Percentiles rank a stretch among this genome's conserved stretches.
These are phyloP conservation scores for Apotomis betuletana DNA, from an alignment of 2,888 invertebrate species.

Conservation along the genomic window DNA sequence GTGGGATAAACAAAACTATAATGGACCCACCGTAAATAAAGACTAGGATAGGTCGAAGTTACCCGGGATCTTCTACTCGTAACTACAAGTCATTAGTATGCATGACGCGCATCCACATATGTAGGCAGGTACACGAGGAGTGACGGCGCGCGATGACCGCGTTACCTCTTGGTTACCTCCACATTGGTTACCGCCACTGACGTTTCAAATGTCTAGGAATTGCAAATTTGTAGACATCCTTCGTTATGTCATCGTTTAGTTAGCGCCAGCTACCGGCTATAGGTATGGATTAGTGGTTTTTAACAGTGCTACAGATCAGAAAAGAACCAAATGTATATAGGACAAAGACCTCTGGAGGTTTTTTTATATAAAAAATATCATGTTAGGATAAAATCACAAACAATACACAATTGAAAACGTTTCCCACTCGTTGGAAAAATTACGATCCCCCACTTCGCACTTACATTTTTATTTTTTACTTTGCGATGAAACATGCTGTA, in stretches of 20 bases:
- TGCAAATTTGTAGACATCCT: too few relatives aligned
- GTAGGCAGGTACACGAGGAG: constrained; percentile 19
- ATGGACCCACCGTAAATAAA: too few relatives aligned
- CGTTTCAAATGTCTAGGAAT: constrained; percentile 32
- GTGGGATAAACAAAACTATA: too few relatives aligned
- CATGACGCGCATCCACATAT: constrained; percentile 48
- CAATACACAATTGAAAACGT: constrained; percentile 10
- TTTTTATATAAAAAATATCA: too few relatives aligned
- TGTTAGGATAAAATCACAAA: not conserved
- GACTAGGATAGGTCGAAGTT: too few relatives aligned
- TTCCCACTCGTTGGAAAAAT: constrained; percentile 16
- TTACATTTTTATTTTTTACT: constrained; percentile 13
- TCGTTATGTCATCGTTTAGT: too few relatives aligned
- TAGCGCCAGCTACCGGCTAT: too few relatives aligned
- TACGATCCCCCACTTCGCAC: constrained; percentile 26
- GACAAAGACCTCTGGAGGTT: too few relatives aligned
- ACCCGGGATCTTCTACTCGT: too few relatives aligned
- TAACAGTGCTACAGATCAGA: too few relatives aligned
- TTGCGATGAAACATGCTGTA: constrained; percentile 28
- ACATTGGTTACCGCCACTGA: constrained; percentile 10
- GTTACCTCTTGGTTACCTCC: constrained; percentile 60
- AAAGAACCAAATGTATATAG: too few relatives aligned
- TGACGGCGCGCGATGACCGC: constrained; percentile 56
- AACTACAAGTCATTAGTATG: constrained; percentile 53
- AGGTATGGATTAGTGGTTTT: too few relatives aligned